phyloP scores from a whole-genome alignment of 2,797 vertebrate genomes.

The Galagoides demidoff region DNA sequence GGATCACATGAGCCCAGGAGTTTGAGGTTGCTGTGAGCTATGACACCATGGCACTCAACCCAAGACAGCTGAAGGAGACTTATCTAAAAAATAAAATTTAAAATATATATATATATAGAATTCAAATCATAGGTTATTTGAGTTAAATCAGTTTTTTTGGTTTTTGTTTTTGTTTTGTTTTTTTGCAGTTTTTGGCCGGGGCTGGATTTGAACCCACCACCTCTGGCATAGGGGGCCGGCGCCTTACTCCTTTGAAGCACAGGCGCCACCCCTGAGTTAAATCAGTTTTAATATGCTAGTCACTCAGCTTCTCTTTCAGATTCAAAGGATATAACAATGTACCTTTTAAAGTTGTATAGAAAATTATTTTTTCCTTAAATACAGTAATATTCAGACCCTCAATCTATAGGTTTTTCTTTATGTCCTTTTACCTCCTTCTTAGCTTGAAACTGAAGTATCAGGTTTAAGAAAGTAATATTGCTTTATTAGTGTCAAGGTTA shows the following conservation, averaged over 20 bases:
- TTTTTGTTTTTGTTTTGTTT: too few species aligned
- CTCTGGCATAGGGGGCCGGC: too few species aligned
- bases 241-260: too few species aligned
- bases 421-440: not conserved
- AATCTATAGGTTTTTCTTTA: not conserved
- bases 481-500: not conserved
- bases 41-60: too few species aligned
- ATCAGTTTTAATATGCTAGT: not conserved
- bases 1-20: too few species aligned
- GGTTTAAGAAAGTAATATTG: not conserved
- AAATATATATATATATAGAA: not conserved
- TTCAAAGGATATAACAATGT: not conserved
- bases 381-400: not conserved
- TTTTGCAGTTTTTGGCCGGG: too few species aligned
- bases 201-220: too few species aligned
- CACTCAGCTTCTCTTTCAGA: slow-evolving; percentile 9
- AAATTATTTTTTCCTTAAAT: slow-evolving; percentile 11
- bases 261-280: not conserved
- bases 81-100: too few species aligned
- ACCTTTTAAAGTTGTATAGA: not conserved
- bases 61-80: too few species aligned
- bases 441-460: not conserved
- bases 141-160: not conserved
- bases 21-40: too few species aligned
- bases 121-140: not conserved